phyloP scores from a whole-genome alignment of 2,888 invertebrate species.

The Phengaris arion region DNA sequence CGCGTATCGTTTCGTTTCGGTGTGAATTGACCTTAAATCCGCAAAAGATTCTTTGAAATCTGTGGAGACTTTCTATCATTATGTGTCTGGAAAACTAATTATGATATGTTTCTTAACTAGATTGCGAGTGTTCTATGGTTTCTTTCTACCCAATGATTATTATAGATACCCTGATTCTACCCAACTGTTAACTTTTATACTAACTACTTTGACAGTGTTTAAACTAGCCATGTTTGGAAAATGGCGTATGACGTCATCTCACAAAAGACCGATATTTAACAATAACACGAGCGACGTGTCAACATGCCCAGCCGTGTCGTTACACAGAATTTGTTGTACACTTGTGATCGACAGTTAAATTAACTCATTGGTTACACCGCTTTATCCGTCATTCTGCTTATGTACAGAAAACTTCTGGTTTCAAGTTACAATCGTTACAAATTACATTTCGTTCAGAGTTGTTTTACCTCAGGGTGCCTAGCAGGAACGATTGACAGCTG shows the following conservation, averaged over 20 bases:
- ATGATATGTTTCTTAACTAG: too few species aligned
- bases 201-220: not conserved
- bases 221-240: slow-evolving; percentile 8
- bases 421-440: too few species aligned
- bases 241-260: not conserved
- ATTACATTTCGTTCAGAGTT: too few species aligned
- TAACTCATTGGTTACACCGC: not conserved
- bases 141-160: too few species aligned
- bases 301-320: not conserved
- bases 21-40: too few species aligned
- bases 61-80: too few species aligned
- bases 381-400: not conserved
- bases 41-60: too few species aligned
- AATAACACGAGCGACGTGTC: not conserved
- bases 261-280: not conserved
- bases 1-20: too few species aligned
- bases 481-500: too few species aligned
- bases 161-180: not conserved
- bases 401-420: not conserved
- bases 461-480: too few species aligned
- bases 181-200: not conserved
- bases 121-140: not conserved
- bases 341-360: not conserved
- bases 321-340: not conserved
- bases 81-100: not conserved